These are phyloP conservation scores for Eupithecia tripunctaria DNA, from an alignment of 2,888 invertebrate genomes.

Conservation along the genomic window DNA sequence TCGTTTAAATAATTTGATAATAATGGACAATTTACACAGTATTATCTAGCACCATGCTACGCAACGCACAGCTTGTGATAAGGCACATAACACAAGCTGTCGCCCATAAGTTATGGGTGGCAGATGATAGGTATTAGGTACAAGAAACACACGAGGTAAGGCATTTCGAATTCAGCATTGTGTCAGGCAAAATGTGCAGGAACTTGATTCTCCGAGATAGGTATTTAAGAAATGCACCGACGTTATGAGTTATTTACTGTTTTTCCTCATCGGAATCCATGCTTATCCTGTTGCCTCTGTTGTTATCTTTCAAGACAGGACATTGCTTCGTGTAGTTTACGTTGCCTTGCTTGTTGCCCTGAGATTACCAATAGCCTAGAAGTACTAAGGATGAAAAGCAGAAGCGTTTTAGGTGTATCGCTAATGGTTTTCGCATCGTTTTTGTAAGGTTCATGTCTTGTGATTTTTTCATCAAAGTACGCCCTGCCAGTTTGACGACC, in stretches of 20 bases:
- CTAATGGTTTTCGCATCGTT: background rate
- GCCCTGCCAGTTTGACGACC: background rate
- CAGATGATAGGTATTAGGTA: too few species aligned
- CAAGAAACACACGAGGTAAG: background rate
- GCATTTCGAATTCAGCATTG: background rate
- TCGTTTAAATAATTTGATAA: too few species aligned
- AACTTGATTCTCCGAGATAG: background rate
- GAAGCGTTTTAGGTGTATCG: background rate
- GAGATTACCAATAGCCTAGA: background rate
- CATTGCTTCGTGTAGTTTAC: background rate
- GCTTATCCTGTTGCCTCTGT: constrained; percentile 20
- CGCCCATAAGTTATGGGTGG: too few species aligned
- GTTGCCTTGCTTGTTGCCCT: background rate
- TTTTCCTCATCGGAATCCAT: constrained; percentile 25
- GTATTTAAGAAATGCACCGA: background rate
- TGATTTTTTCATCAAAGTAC: background rate
- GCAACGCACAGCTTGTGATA: too few species aligned
- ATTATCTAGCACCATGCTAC: too few species aligned
- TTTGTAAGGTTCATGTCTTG: background rate
- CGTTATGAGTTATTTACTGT: constrained; percentile 22
- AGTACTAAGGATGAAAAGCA: background rate
- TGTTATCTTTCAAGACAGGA: constrained; percentile 16
- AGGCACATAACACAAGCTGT: too few species aligned
- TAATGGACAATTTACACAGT: too few species aligned
- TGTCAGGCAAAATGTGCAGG: background rate